Evolutionary conservation across 2,797 vertebrate genomes (phyloP).

Genomic region (Neomorphus geoffroyi): DNA sequence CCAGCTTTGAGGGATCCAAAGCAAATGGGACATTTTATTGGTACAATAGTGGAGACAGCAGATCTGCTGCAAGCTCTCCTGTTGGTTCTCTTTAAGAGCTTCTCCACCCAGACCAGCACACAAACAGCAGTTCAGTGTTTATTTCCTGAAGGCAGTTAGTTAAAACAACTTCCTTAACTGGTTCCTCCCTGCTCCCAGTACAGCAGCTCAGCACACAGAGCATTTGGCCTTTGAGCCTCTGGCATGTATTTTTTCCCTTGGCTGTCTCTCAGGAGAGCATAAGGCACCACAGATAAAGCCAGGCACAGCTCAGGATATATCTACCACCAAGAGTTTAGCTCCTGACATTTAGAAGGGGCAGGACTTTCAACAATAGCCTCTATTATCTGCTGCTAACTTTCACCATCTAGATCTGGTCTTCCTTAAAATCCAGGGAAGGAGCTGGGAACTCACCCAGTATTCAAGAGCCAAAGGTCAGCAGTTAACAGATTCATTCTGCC

Average conservation of each 20-base stretch:
- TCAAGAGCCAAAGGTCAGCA: neutral
- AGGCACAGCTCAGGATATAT: neutral
- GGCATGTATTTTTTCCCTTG: neutral
- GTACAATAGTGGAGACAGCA: neutral
- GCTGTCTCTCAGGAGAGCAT: neutral
- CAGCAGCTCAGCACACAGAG: neutral
- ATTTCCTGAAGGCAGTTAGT: neutral
- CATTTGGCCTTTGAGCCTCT: neutral
- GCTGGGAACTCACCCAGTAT: neutral
- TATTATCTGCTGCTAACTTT: neutral
- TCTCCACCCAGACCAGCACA: neutral
- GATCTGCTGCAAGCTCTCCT: neutral
- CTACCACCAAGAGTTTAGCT: neutral
- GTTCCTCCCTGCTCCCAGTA: neutral
- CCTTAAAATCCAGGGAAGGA: neutral
- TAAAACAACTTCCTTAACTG: neutral
- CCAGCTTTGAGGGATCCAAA: neutral
- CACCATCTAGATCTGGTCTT: neutral
- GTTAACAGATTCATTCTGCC: neutral
- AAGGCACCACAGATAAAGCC: neutral
- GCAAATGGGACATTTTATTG: neutral
- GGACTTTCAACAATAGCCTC: neutral
- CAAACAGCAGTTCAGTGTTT: accelerated
- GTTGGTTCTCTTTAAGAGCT: neutral
- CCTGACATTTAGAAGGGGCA: neutral